Conservation (phyloP, 1,140 invertebrate genomes). For the Caenorhabditis remanei region DNA sequence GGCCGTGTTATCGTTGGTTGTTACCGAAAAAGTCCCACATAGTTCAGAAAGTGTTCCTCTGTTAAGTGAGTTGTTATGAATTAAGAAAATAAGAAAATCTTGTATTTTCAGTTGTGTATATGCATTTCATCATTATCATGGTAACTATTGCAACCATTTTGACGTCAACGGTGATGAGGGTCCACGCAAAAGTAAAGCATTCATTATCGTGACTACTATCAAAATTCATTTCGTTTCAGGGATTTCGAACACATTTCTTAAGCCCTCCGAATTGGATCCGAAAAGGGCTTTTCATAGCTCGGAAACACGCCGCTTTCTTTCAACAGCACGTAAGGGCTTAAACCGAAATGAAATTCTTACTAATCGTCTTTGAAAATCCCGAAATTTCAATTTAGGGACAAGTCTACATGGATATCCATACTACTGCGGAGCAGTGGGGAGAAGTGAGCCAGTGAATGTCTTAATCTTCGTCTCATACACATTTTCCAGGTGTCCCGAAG, state of each 20-base stretch:
- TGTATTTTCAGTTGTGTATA: conserved; percentile 65
- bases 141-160: conserved; percentile 67
- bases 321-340: conserved; percentile 1
- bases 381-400: conserved; percentile 30
- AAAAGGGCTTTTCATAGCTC: conserved; percentile 55
- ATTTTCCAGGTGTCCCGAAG: conserved; percentile 52
- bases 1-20: conserved; percentile 68
- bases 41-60: conserved; percentile 66
- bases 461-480: not conserved
- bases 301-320: conserved; percentile 29
- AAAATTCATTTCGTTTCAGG: conserved; percentile 39
- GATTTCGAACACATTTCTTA: conserved; percentile 58
- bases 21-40: conserved; percentile 70
- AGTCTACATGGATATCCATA: conserved; percentile 58
- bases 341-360: not conserved
- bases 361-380: not conserved
- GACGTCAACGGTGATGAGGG: conserved; percentile 63
- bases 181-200: conserved; percentile 61
- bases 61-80: conserved; percentile 48
- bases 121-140: conserved; percentile 68
- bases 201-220: not conserved
- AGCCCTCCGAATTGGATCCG: conserved; percentile 65
- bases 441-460: conserved; percentile 23
- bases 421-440: conserved; percentile 62
- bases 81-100: not conserved